These are phyloP conservation scores for Chinchilla lanigera DNA, from an alignment of 2,113 vertebrate genomes.

Conservation along the genomic window DNA sequence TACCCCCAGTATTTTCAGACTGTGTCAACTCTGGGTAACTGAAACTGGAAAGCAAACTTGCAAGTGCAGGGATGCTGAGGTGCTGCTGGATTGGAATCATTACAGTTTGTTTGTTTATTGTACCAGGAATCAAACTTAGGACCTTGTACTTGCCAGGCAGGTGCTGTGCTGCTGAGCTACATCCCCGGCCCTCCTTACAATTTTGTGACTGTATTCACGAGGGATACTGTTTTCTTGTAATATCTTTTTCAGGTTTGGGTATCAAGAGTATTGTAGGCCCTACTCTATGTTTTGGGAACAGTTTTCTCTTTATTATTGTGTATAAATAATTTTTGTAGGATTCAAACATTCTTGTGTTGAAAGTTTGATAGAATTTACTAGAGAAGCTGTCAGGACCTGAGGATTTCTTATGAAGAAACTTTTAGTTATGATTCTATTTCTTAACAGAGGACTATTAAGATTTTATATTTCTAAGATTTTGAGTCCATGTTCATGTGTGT, in stretches of 20 bases:
- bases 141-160: no score
- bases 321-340: neutral
- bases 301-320: neutral
- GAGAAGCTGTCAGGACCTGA: neutral
- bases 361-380: neutral
- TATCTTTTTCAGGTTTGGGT: neutral
- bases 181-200: neutral
- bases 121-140: no score
- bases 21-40: neutral
- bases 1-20: neutral
- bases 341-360: neutral
- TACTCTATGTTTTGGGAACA: neutral
- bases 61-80: neutral
- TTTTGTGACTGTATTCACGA: neutral
- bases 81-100: neutral
- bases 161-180: no score
- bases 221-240: neutral
- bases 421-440: neutral
- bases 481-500: neutral
- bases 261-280: neutral
- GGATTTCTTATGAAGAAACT: neutral
- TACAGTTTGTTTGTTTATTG: neutral
- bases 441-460: neutral
- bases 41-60: neutral
- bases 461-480: neutral